These are phyloP conservation scores for Galeruca laticollis DNA, from an alignment of 2,888 invertebrate species.

Conservation along the genomic window DNA sequence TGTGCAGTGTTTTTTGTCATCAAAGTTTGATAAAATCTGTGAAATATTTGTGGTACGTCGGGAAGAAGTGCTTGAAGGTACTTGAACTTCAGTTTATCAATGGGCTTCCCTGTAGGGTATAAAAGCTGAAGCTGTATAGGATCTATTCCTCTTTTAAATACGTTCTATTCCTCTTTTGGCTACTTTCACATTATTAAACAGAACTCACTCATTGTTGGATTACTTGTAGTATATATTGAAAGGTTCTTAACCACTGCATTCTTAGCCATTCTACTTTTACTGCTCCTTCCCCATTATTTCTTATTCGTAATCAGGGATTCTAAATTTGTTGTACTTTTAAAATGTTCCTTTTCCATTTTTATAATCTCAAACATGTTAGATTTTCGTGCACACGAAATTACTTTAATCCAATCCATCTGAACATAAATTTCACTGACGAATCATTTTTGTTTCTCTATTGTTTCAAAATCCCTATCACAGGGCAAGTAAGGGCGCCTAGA, in stretches of 20 bases:
- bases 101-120: too few relatives aligned
- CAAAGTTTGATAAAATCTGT: too few relatives aligned
- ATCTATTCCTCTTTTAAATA: too few relatives aligned
- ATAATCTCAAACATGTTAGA: neutral
- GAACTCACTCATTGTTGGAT: slow-evolving; percentile 7
- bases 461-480: too few relatives aligned
- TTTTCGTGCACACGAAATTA: neutral
- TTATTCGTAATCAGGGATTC: slow-evolving; percentile 27
- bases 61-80: neutral
- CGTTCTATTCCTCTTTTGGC: neutral
- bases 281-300: slow-evolving; percentile 24
- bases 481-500: too few relatives aligned
- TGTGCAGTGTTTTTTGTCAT: neutral
- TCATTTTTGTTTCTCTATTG: too few relatives aligned
- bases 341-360: slow-evolving; percentile 8
- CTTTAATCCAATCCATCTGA: neutral
- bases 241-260: slow-evolving; percentile 36
- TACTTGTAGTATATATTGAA: slow-evolving; percentile 28
- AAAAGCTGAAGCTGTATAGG: neutral
- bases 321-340: slow-evolving; percentile 21
- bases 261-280: slow-evolving; percentile 33
- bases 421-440: too few relatives aligned
- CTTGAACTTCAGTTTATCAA: neutral
- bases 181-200: neutral
- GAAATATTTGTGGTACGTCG: neutral